Base-by-base conservation (phyloP, 2,888 invertebrate genomes). In the Pteria penguin region DNA sequence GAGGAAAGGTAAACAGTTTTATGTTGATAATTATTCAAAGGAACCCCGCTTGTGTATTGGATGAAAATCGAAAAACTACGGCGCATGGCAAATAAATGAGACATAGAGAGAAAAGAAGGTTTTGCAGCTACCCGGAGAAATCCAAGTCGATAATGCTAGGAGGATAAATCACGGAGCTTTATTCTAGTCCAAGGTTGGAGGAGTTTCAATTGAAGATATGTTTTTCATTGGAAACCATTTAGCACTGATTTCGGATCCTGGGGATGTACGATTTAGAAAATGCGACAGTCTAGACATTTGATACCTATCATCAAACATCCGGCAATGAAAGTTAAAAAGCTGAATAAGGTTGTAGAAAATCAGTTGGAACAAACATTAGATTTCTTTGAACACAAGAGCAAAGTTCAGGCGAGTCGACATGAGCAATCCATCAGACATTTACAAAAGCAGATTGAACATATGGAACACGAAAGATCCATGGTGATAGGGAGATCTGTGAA, bases 291-390 rank as follows among this genome's bases (percentile, higher is more conserved):
- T n/a, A n/a, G n/a, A n/a, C n/a, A n/a, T n/a, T n/a, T n/a, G n/a
- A n/a, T n/a, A n/a, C n/a, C n/a, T n/a, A n/a, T n/a, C n/a, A n/a
- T n/a, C n/a, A n/a, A n/a, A n/a, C 72, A 72, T 57, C 76, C 76
- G 2, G 76, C 72, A 8, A 62, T 73, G 52, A 72, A 73, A 58
- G 69, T 73, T 4, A 77, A 70, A 36, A 77, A 77, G 52, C 69
- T 65, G 31, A 72, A 72, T 22, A 72, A 67, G 55, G 73, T 77
- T 22, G 67, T 52, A 11, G 76, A 72, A 22, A 77, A 67, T 24
- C 76, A 77, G 32, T 31, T 77, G 58, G 76, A 68, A 33, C 61
- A 70, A 14, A 65, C 55, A n/a, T 60, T 77, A 22, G 27, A 69
- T 69, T 69, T 45, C 2, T 68, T 77, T 33, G 76, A 77, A 24